Conservation (phyloP, 1,140 invertebrate genomes). For the Ridgeia piscesae region DNA sequence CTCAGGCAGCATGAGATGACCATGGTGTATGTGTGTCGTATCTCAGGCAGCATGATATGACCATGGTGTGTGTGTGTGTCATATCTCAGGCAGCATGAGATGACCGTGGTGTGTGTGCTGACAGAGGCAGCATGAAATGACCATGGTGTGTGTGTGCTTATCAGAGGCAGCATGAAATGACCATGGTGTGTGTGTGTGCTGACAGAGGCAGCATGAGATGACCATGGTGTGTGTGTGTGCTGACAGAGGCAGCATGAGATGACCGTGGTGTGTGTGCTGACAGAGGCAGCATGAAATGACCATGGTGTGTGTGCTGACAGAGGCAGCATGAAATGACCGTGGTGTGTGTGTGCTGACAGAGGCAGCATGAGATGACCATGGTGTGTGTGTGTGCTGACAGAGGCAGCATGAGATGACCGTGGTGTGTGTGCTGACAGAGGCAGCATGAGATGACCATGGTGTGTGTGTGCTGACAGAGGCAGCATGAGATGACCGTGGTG, state of each 20-base stretch:
- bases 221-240: background rate
- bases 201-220: too few species aligned
- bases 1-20: slow-evolving; percentile 45
- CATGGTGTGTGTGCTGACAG: slow-evolving; percentile 31
- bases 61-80: background rate
- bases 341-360: too few species aligned
- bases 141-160: background rate
- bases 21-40: too few species aligned
- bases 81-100: slow-evolving; percentile 44
- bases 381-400: slow-evolving; percentile 34
- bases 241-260: slow-evolving; percentile 44
- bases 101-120: slow-evolving; percentile 44
- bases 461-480: slow-evolving; percentile 37
- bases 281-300: too few species aligned
- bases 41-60: too few species aligned
- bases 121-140: too few species aligned
- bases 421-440: too few species aligned
- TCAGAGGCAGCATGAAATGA: slow-evolving; percentile 45
- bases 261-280: slow-evolving; percentile 45
- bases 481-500: slow-evolving; percentile 44
- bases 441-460: background rate
- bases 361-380: background rate
- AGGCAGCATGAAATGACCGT: slow-evolving; percentile 42
- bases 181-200: too few species aligned
- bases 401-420: slow-evolving; percentile 42